Percentiles rank a stretch among this genome's conserved stretches.
Evolutionary conservation across 1,140 invertebrate genomes (phyloP).

Genomic region (Phymorhynchus buccinoides): DNA sequence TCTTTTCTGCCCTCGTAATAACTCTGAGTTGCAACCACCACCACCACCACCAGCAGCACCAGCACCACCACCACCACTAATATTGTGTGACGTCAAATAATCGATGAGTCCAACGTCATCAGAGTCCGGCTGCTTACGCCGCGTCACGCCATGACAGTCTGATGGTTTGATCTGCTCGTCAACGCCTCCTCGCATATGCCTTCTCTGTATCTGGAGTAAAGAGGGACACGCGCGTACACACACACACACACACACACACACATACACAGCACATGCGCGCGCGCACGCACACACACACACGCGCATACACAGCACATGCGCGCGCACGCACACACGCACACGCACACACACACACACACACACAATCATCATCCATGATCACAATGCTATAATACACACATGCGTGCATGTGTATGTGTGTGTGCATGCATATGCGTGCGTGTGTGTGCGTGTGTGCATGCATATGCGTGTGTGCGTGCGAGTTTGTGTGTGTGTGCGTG

Average conservation of each 20-base stretch:
- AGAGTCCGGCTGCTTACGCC: neutral
- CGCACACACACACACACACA: constrained; percentile 5
- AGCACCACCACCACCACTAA: neutral
- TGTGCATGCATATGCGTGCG: neutral
- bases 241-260: constrained; percentile 3
- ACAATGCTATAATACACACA: no score
- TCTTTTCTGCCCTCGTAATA: no score
- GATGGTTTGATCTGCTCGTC: no score
- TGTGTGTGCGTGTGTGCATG: no score
- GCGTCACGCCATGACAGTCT: neutral
- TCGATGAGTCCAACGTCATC: neutral
- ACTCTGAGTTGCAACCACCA: no score
- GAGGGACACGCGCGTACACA: neutral
- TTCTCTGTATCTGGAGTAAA: neutral
- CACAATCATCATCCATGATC: no score
- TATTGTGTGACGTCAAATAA: neutral
- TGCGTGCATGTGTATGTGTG: no score
- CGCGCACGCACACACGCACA: neutral
- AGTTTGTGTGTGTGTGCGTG: no score
- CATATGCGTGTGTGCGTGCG: neutral
- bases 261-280: neutral
- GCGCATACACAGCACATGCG: neutral
- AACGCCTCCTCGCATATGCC: no score
- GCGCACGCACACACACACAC: neutral
- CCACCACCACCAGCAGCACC: no score